These are phyloP conservation scores for Hippocampus abdominalis DNA, from an alignment of 2,113 vertebrate species.

Conservation along the genomic window DNA sequence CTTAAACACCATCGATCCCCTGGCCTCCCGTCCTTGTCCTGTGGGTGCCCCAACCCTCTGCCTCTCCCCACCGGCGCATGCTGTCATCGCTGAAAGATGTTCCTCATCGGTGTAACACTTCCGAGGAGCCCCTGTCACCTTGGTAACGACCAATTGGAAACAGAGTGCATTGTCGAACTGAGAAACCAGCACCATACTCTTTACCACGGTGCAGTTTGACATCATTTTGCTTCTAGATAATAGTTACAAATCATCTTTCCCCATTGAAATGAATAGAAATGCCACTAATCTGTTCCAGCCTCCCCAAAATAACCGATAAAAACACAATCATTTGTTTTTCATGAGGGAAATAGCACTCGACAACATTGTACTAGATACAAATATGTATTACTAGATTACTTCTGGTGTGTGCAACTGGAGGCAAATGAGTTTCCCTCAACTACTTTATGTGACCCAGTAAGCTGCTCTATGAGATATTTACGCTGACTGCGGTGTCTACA, in stretches of 20 bases:
- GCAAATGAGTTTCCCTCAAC: too few species aligned
- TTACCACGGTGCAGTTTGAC: background rate
- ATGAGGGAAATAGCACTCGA: too few species aligned
- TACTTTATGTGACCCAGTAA: too few species aligned
- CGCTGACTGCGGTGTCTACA: too few species aligned
- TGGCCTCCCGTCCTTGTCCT: conserved; percentile 54
- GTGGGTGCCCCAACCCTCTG: conserved; percentile 32
- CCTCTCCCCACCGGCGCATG: conserved; percentile 17
- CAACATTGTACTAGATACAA: too few species aligned
- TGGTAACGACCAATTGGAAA: conserved; percentile 31
- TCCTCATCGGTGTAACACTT: conserved; percentile 37
- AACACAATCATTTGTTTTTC: too few species aligned
- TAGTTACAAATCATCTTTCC: background rate
- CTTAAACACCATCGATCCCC: conserved; percentile 62
- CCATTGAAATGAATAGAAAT: too few species aligned
- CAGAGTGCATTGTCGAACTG: conserved; percentile 8
- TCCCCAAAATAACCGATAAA: too few species aligned
- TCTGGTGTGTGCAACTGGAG: too few species aligned
- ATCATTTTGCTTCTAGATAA: background rate
- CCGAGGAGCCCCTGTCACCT: conserved; percentile 46
- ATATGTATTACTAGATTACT: too few species aligned
- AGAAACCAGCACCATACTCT: background rate
- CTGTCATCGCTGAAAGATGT: conserved; percentile 47
- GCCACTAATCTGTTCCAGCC: too few species aligned
- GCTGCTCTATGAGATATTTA: too few species aligned